Evolutionary conservation across 2,113 vertebrate genomes (phyloP), one percentile per base, ranked within the genome.

Genomic region (Cololabis saira): DNA sequence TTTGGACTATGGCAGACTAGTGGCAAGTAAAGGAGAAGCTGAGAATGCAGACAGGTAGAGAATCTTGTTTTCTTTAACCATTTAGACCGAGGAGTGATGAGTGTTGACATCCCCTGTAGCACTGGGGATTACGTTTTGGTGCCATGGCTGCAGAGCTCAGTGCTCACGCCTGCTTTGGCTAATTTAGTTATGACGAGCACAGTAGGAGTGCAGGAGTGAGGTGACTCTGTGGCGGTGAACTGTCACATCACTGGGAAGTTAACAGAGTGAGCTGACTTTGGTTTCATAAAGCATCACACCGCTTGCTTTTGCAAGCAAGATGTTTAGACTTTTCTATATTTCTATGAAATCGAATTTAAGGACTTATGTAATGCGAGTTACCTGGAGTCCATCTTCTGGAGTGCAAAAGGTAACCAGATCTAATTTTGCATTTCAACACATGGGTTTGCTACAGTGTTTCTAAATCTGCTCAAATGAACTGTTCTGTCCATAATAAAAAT

Each of bases 101-200:
- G 16, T 40, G 18, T 3, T 48, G 64, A 57, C 40, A 0, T 48
- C 13, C 44, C 66, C 57, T 48, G 41, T 17, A 53, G 66, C 37
- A 3, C 10, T 5, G 5, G 58, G 47, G 58, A 22, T 15, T 51
- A 59, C 62, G 43, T 37, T 48, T 62, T 49, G 1, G 43, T 48
- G 21, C 40, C 33, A 37, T 51, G 33, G 33, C 33, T 37, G 33
- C 33, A 22, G 17, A 14, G 56, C 18, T 58, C 52, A 14, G 42
- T 4, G 44, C 69, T 71, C 50, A 52, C 19, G 14, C 49, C 70
- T 60, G 70, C 58, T 77, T 24, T 19, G 2, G 54, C 45, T 74
- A 48, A 81, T 81, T 64, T 58, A 74, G 66, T 55, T n/a, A 21
- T 45, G 73, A 54, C 13, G 43, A 21, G 61, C 43, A 45, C 66